These are phyloP conservation scores for Antennarius striatus DNA, from an alignment of 2,113 vertebrate species.

Conservation along the genomic window DNA sequence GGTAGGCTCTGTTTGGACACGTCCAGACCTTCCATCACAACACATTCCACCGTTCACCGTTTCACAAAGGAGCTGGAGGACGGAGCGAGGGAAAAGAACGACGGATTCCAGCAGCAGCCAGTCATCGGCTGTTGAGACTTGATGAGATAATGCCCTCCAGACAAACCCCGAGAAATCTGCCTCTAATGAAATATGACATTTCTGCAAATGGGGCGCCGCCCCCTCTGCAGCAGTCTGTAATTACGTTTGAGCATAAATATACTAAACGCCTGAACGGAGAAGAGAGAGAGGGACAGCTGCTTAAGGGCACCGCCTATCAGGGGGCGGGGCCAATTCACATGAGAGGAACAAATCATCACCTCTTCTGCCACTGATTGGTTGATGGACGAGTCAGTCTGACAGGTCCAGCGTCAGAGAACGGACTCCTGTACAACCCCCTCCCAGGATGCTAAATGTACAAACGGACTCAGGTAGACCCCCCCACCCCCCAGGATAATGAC, in stretches of 20 bases:
- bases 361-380: too few species aligned
- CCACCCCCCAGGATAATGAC: too few species aligned
- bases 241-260: conserved; percentile 98
- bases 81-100: conserved; percentile 51
- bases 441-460: too few species aligned
- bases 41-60: conserved; percentile 69
- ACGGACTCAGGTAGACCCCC: too few species aligned
- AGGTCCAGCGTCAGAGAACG: too few species aligned
- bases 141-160: conserved; percentile 95
- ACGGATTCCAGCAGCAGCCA: conserved; percentile 86
- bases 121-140: conserved; percentile 94
- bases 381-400: too few species aligned
- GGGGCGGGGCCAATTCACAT: too few species aligned
- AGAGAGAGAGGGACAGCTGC: conserved; percentile 20
- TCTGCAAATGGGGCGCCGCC: conserved; percentile 95
- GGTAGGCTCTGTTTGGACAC: conserved; percentile 68
- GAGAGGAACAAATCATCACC: too few species aligned
- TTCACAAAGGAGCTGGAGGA: conserved; percentile 52
- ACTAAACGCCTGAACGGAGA: conserved; percentile 77
- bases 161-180: conserved; percentile 85
- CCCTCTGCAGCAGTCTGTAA: conserved; percentile 97
- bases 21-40: conserved; percentile 68
- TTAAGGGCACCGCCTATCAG: background rate
- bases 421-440: too few species aligned
- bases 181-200: conserved; percentile 99